phyloP scores from a whole-genome alignment of 1,140 invertebrate genomes.

The Elymnias hypermnestra region DNA sequence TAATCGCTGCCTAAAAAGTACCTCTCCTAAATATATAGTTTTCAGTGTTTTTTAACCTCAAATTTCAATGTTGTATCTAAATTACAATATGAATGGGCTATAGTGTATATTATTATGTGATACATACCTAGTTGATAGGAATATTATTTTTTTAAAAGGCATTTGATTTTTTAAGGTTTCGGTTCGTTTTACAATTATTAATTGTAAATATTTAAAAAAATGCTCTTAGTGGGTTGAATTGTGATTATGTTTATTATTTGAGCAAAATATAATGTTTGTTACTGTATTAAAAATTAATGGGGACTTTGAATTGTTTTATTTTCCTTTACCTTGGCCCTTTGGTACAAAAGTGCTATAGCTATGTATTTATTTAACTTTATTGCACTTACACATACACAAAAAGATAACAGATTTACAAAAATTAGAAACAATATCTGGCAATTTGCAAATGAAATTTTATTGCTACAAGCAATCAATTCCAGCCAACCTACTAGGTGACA shows the following conservation, averaged over 20 bases:
- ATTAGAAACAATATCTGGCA: too few relatives aligned
- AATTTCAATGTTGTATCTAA: not conserved
- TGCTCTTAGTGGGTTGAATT: not conserved
- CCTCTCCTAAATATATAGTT: not conserved
- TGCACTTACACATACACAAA: too few relatives aligned
- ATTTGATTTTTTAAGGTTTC: not conserved
- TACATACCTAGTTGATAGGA: not conserved
- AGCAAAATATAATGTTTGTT: not conserved
- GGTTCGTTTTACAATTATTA: not conserved
- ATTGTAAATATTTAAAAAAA: not conserved
- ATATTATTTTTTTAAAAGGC: not conserved
- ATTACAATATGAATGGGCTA: not conserved
- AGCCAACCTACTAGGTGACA: too few relatives aligned
- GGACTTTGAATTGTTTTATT: not conserved
- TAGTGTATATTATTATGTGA: not conserved
- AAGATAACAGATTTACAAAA: too few relatives aligned
- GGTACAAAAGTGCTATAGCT: too few relatives aligned
- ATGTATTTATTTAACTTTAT: too few relatives aligned
- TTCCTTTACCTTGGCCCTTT: constrained; percentile 1
- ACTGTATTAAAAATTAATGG: not conserved
- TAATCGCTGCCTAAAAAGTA: too few relatives aligned
- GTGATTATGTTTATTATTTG: not conserved
- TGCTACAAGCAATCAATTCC: too few relatives aligned
- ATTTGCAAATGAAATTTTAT: too few relatives aligned
- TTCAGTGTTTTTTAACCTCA: not conserved